Evolutionary conservation across 1,140 invertebrate genomes (phyloP), one percentile per base, ranked within the genome.

Genomic region (Trichonephila inaurata): DNA sequence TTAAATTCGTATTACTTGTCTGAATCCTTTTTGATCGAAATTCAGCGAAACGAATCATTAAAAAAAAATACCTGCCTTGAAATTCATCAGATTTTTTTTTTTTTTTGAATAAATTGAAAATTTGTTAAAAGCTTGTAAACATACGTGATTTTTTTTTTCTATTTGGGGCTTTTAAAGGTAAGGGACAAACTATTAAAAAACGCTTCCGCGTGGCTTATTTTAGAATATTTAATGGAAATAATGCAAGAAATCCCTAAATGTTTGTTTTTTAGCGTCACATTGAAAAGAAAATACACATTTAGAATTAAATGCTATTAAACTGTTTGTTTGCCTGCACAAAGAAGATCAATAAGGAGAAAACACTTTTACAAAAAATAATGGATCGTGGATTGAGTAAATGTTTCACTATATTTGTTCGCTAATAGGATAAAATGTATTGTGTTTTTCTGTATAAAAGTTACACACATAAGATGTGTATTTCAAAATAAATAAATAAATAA

Each of bases 1-100:
- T 91, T 91, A 91, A 91, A 77, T 82, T 91, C 89, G 24, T 77
- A 82, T 91, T 91, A 91, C 72, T 77, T 77, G 72, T 81, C 44
- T 62, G 44, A 82, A 85, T 61, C 83, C 58, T 24, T 85, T 85
- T 85, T 85, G 58, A 85, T 85, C 51, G 83, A 60, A 85, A 28
- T 85, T 21, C 58, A 61, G 10, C 21, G 51, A n/a, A 85, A 85
- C 21, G 58, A 85, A 85, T 85, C 58, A 85, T 85, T 85, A 61
- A 85, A 85, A 85, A 51, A 83, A 85, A 85, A 60, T 85, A 14
- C 28, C 33, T 16, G 33, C 14, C 4, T 16, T 7, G 72, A 77
- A 77, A 33, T 77, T 77, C 33, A 77, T 40, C 72, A 77, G 28
- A 18, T 77, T 77, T 77, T 77, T 77, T 40, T 77, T 77, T 77